phyloP scores from a whole-genome alignment of 2,888 invertebrate genomes.

The Calameuta pallipes region DNA sequence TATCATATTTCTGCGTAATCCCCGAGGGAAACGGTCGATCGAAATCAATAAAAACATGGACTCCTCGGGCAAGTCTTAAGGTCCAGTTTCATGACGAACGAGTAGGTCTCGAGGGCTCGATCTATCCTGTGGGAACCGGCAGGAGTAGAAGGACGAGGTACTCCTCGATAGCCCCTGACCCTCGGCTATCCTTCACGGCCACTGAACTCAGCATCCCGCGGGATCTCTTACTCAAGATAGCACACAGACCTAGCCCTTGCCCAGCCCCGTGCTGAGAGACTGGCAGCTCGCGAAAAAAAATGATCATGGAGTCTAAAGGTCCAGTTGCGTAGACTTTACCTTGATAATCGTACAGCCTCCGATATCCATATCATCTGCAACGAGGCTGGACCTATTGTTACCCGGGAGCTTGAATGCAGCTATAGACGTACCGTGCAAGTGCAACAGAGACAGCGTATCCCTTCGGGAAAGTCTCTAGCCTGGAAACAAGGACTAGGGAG shows the following conservation, averaged over 20 bases:
- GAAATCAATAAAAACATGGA: constrained; percentile 61
- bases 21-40: constrained; percentile 37
- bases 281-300: neutral
- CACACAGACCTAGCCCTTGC: constrained; percentile 15
- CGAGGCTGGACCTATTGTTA: too few species aligned
- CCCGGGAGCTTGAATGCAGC: too few species aligned
- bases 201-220: constrained; percentile 54
- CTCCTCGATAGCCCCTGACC: constrained; percentile 63
- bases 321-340: too few species aligned
- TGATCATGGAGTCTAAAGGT: too few species aligned
- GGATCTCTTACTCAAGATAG: constrained; percentile 58
- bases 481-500: too few species aligned
- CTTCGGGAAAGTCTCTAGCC: too few species aligned
- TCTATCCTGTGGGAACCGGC: constrained; percentile 52
- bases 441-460: too few species aligned
- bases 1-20: too few species aligned
- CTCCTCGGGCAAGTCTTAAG: constrained; percentile 35
- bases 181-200: constrained; percentile 62
- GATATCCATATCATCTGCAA: too few species aligned
- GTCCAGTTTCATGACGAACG: constrained; percentile 57
- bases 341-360: too few species aligned
- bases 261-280: neutral
- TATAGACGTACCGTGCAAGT: too few species aligned
- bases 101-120: constrained; percentile 63
- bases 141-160: constrained; percentile 42